These are phyloP conservation scores for Mesitornis unicolor DNA, from an alignment of 2,113 vertebrate species.

Conservation along the genomic window DNA sequence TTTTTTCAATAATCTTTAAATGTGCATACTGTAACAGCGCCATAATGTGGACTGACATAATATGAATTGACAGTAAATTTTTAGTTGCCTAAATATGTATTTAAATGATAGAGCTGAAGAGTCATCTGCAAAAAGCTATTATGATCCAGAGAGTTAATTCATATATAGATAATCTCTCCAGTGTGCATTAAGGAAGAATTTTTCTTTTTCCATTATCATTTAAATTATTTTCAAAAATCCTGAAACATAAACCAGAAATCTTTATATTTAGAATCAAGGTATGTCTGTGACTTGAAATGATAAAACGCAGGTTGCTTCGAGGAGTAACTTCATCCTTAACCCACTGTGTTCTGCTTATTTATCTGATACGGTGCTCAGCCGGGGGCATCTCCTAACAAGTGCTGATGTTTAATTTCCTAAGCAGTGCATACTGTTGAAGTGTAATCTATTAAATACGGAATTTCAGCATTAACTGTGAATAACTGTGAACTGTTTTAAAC, in stretches of 20 bases:
- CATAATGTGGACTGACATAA: slow-evolving; percentile 55
- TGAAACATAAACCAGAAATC: neutral
- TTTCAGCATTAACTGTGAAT: neutral
- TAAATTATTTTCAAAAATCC: slow-evolving; percentile 17
- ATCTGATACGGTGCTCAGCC: neutral
- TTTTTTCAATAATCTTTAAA: slow-evolving; percentile 61
- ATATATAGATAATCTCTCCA: slow-evolving; percentile 32
- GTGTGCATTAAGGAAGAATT: neutral
- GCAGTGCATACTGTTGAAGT: neutral
- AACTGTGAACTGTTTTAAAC: neutral
- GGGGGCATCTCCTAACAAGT: neutral
- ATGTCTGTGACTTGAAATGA: neutral
- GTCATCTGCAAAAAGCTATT: slow-evolving; percentile 52
- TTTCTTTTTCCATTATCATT: neutral
- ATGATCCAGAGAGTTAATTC: slow-evolving; percentile 35
- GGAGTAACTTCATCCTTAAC: slow-evolving; percentile 4
- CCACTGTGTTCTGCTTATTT: neutral
- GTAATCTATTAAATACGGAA: neutral
- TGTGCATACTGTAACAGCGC: slow-evolving; percentile 47
- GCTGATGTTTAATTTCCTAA: slow-evolving; percentile 26
- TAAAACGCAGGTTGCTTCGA: neutral
- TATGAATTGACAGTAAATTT: slow-evolving; percentile 64
- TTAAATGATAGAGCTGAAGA: slow-evolving; percentile 35
- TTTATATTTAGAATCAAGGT: neutral
- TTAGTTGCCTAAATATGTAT: slow-evolving; percentile 48